Base-by-base conservation (phyloP, 2,888 invertebrate species). In the Dasypogon diadema region DNA sequence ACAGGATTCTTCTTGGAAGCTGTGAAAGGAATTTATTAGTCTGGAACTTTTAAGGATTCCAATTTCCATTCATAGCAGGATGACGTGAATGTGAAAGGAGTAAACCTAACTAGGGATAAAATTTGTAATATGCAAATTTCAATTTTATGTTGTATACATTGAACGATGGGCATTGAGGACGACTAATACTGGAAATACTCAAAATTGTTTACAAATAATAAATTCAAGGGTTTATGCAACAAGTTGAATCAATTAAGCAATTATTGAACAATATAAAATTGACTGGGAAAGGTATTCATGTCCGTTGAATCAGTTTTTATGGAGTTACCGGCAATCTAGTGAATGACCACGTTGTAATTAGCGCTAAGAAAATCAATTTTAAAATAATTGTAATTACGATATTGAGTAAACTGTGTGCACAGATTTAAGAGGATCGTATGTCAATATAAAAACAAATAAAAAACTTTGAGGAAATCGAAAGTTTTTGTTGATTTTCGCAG, bases 1-100 rank as follows among this genome's bases (percentile, higher is more conserved):
- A 65, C 65, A 46, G 65, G 24, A 21, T 65, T 65, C 48, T 65
- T 65, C 18, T n/a, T 22, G 26, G 26, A 65, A 24, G 24, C 65
- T 65, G 65, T 65, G 48, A 65, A 65, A 5, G 37, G 22, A 63
- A 42, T 48, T 65, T 46, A 26, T 65, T 14, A 46, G 26, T 65
- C 48, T 22, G 26, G n/a, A 42, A 12, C 42, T 42, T 42, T 42
- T 42, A 12, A n/a, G 42, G 8, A 2, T 12, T 42, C 42, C 42
- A 42, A 12, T 42, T 42, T 42, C 42, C 42, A 42, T 42, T 42
- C 42, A 42, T 42, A 42, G n/a, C 2, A 42, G 10, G 42, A 42
- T 42, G 42, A 42, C 42, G 42, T 42, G n/a, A 6, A 42, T 3
- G 3, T 8, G 3, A 6, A 42, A 12, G n/a, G 42, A 42, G 42